phyloP scores from a whole-genome alignment of 1,140 invertebrate species.

The Macrocentrus cingulum region DNA sequence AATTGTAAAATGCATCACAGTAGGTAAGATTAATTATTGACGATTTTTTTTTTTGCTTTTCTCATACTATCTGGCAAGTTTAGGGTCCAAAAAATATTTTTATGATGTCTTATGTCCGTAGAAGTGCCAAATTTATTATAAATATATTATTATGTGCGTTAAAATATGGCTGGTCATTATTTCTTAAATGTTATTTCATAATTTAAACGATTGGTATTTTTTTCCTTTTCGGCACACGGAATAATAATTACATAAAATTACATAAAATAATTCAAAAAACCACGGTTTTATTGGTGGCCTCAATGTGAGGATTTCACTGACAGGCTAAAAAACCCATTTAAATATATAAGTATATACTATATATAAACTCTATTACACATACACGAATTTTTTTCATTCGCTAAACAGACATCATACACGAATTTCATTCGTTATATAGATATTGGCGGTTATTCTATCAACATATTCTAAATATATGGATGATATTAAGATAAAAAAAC shows the following conservation, averaged over 20 bases:
- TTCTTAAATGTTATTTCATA: no score
- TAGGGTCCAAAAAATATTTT: slow-evolving; percentile 2
- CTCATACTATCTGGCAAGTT: neutral
- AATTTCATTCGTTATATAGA: neutral
- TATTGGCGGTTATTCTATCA: neutral
- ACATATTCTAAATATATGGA: neutral
- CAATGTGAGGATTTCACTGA: neutral
- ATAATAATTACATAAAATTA: no score
- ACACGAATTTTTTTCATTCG: no score
- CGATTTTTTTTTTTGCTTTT: neutral
- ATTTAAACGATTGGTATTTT: no score
- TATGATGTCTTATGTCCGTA: neutral
- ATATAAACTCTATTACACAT: neutral
- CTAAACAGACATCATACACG: no score
- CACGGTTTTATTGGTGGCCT: neutral
- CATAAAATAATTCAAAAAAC: neutral
- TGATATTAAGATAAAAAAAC: neutral
- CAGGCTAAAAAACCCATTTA: neutral
- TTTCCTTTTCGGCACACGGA: no score
- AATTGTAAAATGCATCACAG: slow-evolving; percentile 11
- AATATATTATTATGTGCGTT: slow-evolving; percentile 11
- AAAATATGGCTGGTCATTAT: neutral
- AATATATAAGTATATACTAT: no score
- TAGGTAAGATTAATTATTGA: slow-evolving; percentile 10
- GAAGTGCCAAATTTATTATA: slow-evolving; percentile 19